These are phyloP conservation scores for Toxotes lorentzi DNA, from an alignment of 2,797 vertebrate genomes.

Conservation along the genomic window DNA sequence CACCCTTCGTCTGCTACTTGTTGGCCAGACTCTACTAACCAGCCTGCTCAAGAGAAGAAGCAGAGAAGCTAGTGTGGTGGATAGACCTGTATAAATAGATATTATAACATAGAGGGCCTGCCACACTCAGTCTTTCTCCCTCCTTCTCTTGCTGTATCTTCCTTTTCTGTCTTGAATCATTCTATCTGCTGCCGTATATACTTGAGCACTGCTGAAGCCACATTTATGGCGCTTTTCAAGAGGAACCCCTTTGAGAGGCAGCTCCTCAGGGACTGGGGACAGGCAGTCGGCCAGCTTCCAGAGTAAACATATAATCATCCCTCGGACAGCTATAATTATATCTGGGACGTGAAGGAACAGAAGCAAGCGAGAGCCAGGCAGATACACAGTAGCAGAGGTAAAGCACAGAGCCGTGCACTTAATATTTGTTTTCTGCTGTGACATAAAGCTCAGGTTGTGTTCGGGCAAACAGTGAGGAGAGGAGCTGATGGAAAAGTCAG, in stretches of 20 bases:
- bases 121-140: constrained; percentile 32
- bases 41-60: constrained; percentile 44
- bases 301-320: constrained; percentile 93
- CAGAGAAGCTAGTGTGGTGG: constrained; percentile 47
- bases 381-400: constrained; percentile 78
- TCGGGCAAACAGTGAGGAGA: constrained; percentile 62
- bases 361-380: constrained; percentile 81
- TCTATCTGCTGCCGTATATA: constrained; percentile 57
- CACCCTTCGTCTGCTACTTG: constrained; percentile 48
- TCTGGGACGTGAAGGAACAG: constrained; percentile 85
- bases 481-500: constrained; percentile 56
- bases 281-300: constrained; percentile 92
- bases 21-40: constrained; percentile 56
- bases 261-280: constrained; percentile 84
- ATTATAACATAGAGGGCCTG: constrained; percentile 42
- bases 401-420: constrained; percentile 71
- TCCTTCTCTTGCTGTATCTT: constrained; percentile 38
- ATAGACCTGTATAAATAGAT: constrained; percentile 66
- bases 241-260: constrained; percentile 84
- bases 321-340: constrained; percentile 90
- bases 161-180: constrained; percentile 33
- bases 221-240: constrained; percentile 83
- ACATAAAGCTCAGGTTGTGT: constrained; percentile 83
- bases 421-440: constrained; percentile 83
- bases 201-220: constrained; percentile 60